Evolutionary conservation across 1,140 invertebrate species (phyloP), one percentile per base, ranked within the genome.

Genomic region (Drosophila kohkoa): DNA sequence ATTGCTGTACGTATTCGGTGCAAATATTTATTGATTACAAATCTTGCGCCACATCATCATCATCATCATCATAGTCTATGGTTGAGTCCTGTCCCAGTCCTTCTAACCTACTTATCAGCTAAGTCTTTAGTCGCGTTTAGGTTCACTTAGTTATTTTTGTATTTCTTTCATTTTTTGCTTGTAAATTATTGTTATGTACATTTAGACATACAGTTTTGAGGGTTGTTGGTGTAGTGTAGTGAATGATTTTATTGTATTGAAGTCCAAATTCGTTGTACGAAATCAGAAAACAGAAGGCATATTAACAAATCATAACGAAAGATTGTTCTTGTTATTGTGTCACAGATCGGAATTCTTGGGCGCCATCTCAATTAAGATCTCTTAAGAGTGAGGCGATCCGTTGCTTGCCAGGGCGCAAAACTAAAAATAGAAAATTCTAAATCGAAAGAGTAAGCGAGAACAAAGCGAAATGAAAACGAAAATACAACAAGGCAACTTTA

Each of bases 101-200:
- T 48, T 55, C 57, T 88, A 81, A 43, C 51, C 62, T 79, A 76
- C 83, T 87, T 88, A 88, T 45, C 63, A 15, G 59, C 85, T 87
- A 79, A 41, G 51, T 79, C 66, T 68, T 75, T 74, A 77, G 79
- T 87, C 83, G 77, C 76, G 48, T 65, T 85, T 77, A 68, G 60
- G 66, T 57, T 81, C 20, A 11, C 20, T 25, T 25, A 25, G 20
- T 25, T 25, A 25, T 25, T 25, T 25, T 25, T 25, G 20, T 25
- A 25, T 25, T 28, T 16, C 16, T 32, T 38, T 43, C n/a, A 5
- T 43, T 43, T 43, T 3, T 43, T 82, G 32, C 55, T 64, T 89
- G 85, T 87, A 87, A 87, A 87, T 87, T 87, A 88, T 88, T 88
- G 83, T 88, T 88, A 88, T 88, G 67, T 88, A 88, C 83, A 88